These are phyloP conservation scores for Amyelois transitella DNA, from an alignment of 1,140 invertebrate genomes.

Conservation along the genomic window DNA sequence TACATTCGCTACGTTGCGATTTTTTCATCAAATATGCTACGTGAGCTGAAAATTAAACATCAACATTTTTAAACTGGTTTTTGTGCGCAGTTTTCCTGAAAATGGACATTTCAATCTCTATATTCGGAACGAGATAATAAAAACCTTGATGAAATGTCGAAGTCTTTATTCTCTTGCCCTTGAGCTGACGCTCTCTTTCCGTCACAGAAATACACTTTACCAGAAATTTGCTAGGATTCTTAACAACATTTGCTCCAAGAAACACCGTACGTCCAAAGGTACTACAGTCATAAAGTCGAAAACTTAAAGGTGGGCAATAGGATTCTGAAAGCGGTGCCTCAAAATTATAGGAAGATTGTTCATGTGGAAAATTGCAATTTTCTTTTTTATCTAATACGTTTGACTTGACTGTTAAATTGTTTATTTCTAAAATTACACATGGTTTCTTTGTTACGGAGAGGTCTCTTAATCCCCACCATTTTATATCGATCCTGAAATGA, in stretches of 20 bases:
- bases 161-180: conserved; percentile 31
- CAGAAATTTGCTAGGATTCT: conserved; percentile 52
- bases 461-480: conserved; percentile 79
- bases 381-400: conserved; percentile 70
- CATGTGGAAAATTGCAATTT: conserved; percentile 64
- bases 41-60: too few relatives aligned
- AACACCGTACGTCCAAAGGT: conserved; percentile 76
- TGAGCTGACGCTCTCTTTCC: conserved; percentile 39
- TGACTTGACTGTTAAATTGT: conserved; percentile 72
- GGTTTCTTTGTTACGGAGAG: conserved; percentile 74
- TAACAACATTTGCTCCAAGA: conserved; percentile 69
- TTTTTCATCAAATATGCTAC: not conserved
- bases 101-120: not conserved
- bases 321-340: conserved; percentile 69
- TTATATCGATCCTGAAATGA: conserved; percentile 72
- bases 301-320: conserved; percentile 72
- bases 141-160: conserved; percentile 42
- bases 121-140: not conserved
- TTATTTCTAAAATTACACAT: conserved; percentile 74
- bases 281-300: conserved; percentile 77
- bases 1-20: not conserved
- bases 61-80: too few relatives aligned
- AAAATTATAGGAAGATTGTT: conserved; percentile 50
- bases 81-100: too few relatives aligned
- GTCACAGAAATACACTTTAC: conserved; percentile 41